A percentile compares a stretch with the other conserved stretches of the same genome.
phyloP scores from a whole-genome alignment of 2,888 invertebrate genomes.

The Apotomis turbidana region DNA sequence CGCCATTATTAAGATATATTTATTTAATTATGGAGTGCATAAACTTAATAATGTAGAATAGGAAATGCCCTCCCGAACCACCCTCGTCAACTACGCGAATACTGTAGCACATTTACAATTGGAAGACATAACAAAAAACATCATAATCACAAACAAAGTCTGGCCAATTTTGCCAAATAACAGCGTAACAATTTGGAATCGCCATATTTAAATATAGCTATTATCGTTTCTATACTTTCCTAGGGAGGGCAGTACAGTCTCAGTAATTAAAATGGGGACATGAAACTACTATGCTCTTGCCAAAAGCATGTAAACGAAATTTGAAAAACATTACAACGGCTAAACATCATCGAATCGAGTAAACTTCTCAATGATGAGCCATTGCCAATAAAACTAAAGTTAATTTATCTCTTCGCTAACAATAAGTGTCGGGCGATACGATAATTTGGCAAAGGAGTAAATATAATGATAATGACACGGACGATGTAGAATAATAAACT shows the following conservation, averaged over 20 bases:
- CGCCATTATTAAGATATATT: conserved; percentile 48
- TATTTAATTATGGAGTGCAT: conserved; percentile 74
- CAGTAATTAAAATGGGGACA: conserved; percentile 44
- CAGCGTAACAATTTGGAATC: conserved; percentile 39
- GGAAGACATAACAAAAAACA: conserved; percentile 56
- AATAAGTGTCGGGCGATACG: conserved; percentile 4
- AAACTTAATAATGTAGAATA: conserved; percentile 78
- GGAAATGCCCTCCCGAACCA: conserved; percentile 77
- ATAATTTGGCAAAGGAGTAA: conserved; percentile 30
- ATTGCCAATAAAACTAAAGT: conserved; percentile 23
- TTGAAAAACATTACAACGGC: conserved; percentile 13
- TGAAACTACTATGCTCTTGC: conserved; percentile 31
- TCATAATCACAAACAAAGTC: conserved; percentile 41
- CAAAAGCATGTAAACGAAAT: conserved; percentile 26
- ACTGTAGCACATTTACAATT: conserved; percentile 64
- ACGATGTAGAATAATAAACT: neutral
- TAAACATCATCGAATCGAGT: conserved; percentile 23
- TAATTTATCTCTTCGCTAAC: conserved; percentile 6
- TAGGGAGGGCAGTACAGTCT: conserved; percentile 59
- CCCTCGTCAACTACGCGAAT: conserved; percentile 58
- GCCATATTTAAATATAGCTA: conserved; percentile 30
- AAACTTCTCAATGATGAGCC: conserved; percentile 3
- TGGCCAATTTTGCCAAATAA: conserved; percentile 18
- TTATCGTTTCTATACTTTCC: conserved; percentile 28
- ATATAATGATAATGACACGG: neutral